Percentiles rank a stretch among this genome's conserved stretches.
phyloP scores from a whole-genome alignment of 2,797 vertebrate species.

The Nannoperca australis region DNA sequence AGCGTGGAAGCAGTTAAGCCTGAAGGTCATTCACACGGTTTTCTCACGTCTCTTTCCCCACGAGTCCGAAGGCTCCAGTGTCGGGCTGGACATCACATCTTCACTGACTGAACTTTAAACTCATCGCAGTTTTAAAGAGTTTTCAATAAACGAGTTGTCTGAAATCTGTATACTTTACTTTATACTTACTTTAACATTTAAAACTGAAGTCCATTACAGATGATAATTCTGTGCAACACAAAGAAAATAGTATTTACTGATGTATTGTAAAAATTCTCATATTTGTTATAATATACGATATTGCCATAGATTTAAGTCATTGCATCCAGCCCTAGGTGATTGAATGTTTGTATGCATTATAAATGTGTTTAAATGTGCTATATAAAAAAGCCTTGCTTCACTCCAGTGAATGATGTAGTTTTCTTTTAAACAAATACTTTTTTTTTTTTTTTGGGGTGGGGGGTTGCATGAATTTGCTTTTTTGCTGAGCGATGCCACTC shows the following conservation, averaged over 20 bases:
- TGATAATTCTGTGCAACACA: not conserved
- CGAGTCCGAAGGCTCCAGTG: not conserved
- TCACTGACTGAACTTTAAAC: not conserved
- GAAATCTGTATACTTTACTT: not conserved
- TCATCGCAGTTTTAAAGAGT: not conserved
- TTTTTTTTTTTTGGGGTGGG: too few relatives aligned
- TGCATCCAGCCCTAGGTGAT: not conserved
- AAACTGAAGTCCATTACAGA: not conserved
- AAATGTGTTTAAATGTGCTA: not conserved
- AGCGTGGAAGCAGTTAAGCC: constrained; percentile 19
- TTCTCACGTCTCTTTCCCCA: constrained; percentile 1
- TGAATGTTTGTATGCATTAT: not conserved
- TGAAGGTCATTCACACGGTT: constrained; percentile 15
- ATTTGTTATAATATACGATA: not conserved
- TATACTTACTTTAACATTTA: too few relatives aligned
- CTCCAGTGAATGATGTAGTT: too few relatives aligned
- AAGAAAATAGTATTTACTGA: too few relatives aligned
- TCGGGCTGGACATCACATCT: not conserved
- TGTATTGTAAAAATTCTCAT: not conserved
- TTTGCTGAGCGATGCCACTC: not conserved
- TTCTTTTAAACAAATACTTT: too few relatives aligned
- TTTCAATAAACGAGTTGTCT: not conserved
- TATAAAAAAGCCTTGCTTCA: too few relatives aligned
- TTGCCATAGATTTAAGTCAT: not conserved
- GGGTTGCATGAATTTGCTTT: not conserved